These are phyloP conservation scores for Mythimna pallens DNA, from an alignment of 2,888 invertebrate species.

Conservation along the genomic window DNA sequence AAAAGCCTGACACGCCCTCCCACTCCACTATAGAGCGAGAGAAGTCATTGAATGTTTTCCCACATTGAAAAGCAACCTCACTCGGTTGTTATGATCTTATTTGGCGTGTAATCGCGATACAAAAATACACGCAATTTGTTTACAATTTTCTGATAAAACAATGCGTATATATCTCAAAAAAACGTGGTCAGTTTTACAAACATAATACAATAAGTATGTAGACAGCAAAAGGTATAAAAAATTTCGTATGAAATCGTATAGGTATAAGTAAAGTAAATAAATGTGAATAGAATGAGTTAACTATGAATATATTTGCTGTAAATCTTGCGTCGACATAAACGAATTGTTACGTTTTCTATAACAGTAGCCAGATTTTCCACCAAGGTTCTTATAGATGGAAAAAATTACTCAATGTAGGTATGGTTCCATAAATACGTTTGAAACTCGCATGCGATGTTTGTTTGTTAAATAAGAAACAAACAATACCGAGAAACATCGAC, in stretches of 20 bases:
- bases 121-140: neutral
- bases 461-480: too few species aligned
- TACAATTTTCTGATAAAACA: neutral
- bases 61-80: too few species aligned
- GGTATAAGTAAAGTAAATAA: neutral
- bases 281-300: conserved; percentile 40
- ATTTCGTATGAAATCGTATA: neutral
- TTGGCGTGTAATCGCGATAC: neutral
- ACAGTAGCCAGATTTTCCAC: neutral
- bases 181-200: conserved; percentile 14
- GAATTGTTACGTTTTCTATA: conserved; percentile 20
- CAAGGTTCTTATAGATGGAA: conserved; percentile 3
- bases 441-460: neutral
- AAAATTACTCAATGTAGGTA: neutral
- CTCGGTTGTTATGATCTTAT: neutral
- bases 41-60: too few species aligned
- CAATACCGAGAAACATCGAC: too few species aligned
- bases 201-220: neutral
- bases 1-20: too few species aligned
- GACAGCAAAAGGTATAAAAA: conserved; percentile 10
- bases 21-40: too few species aligned
- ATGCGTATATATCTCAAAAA: conserved; percentile 1
- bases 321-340: conserved; percentile 26
- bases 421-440: neutral
- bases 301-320: conserved; percentile 34